Evolutionary conservation across 2,888 invertebrate species (phyloP).

Genomic region (Apamea anceps): DNA sequence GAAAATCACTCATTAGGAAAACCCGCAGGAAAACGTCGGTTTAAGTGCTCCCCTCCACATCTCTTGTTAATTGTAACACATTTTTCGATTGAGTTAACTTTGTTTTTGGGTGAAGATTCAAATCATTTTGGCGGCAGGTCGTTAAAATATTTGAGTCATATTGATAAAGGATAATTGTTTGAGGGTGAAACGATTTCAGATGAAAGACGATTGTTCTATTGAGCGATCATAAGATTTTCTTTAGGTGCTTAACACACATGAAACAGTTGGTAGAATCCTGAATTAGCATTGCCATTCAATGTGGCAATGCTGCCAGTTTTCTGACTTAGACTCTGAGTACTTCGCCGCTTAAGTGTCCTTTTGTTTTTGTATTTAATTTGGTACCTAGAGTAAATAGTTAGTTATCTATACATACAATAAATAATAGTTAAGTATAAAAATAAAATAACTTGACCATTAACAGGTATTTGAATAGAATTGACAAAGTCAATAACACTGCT

Average conservation of each 20-base stretch:
- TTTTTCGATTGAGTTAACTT: slow-evolving; percentile 74
- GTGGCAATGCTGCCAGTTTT: too few species aligned
- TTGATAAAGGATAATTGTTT: slow-evolving; percentile 49
- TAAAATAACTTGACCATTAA: too few species aligned
- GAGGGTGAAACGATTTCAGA: slow-evolving; percentile 28
- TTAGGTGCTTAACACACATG: not conserved
- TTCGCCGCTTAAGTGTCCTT: too few species aligned
- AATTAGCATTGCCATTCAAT: too few species aligned
- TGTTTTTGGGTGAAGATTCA: slow-evolving; percentile 57
- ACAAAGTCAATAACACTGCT: slow-evolving; percentile 16
- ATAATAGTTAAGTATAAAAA: too few species aligned
- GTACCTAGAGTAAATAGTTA: too few species aligned
- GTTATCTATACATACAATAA: too few species aligned
- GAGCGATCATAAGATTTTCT: slow-evolving; percentile 13
- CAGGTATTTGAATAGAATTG: not conserved
- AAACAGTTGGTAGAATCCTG: not conserved
- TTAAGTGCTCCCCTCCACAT: slow-evolving; percentile 78
- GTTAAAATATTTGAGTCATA: slow-evolving; percentile 50
- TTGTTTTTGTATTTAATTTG: too few species aligned
- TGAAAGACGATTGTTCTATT: slow-evolving; percentile 21
- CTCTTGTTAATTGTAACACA: slow-evolving; percentile 75
- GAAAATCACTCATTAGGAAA: slow-evolving; percentile 84
- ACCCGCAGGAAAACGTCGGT: slow-evolving; percentile 78
- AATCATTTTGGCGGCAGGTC: slow-evolving; percentile 57
- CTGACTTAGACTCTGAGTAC: too few species aligned